Conservation (phyloP, 2,888 invertebrate genomes). For the Leucania comma region DNA sequence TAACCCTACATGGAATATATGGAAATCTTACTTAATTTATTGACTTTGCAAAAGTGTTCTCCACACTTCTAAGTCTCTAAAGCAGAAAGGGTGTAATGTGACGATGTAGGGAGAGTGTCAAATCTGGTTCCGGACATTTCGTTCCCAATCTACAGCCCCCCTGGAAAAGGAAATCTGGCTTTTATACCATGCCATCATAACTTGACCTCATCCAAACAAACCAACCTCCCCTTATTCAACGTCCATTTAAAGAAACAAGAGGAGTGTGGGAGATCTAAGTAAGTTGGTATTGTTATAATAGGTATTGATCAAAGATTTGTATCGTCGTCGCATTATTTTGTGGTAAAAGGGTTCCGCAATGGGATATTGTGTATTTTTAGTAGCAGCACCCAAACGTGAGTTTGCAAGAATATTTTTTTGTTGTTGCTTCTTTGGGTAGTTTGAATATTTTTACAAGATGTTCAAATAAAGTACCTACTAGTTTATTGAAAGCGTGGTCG, state of each 20-base stretch:
- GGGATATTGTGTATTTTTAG: conserved; percentile 60
- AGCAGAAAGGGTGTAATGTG: conserved; percentile 78
- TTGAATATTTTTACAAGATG: conserved; percentile 27
- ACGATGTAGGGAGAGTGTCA: conserved; percentile 83
- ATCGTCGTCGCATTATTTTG: conserved; percentile 65
- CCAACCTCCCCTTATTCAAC: neutral
- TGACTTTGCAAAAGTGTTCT: conserved; percentile 58
- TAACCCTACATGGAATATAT: neutral
- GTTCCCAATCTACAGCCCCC: conserved; percentile 80
- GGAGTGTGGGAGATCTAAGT: conserved; percentile 39
- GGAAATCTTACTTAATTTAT: neutral
- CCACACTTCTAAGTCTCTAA: conserved; percentile 68
- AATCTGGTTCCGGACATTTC: conserved; percentile 82
- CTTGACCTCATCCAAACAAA: conserved; percentile 53
- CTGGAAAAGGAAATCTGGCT: conserved; percentile 79
- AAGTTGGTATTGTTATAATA: conserved; percentile 66
- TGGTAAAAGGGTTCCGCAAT: conserved; percentile 58
- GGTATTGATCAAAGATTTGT: conserved; percentile 72
- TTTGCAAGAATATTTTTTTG: conserved; percentile 32
- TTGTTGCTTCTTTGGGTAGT: conserved; percentile 5
- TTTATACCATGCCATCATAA: conserved; percentile 67
- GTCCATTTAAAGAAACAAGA: conserved; percentile 6
- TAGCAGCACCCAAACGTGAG: conserved; percentile 43
- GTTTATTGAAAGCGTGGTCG: neutral
- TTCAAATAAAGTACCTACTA: conserved; percentile 4